These are phyloP conservation scores for Plagodis dolabraria DNA, from an alignment of 2,888 invertebrate genomes.

Conservation along the genomic window DNA sequence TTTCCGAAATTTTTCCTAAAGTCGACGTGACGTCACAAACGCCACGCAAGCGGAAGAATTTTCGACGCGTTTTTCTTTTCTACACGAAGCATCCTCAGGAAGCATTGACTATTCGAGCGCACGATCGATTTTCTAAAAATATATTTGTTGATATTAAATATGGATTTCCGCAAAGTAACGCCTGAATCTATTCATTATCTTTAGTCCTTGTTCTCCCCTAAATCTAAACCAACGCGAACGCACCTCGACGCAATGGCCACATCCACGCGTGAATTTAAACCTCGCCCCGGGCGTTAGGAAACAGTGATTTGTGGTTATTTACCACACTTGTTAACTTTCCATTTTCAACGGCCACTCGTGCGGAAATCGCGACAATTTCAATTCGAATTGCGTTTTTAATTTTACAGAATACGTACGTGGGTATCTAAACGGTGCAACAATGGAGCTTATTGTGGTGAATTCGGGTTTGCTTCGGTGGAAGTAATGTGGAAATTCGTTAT, in stretches of 20 bases:
- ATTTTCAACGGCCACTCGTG: slow-evolving; percentile 74
- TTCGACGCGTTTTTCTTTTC: no score
- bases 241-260: slow-evolving; percentile 53
- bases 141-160: no score
- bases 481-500: slow-evolving; percentile 37
- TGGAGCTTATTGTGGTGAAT: slow-evolving; percentile 30
- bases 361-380: slow-evolving; percentile 74
- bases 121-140: no score
- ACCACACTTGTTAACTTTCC: slow-evolving; percentile 82
- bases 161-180: no score
- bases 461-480: slow-evolving; percentile 38
- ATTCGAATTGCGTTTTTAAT: slow-evolving; percentile 79
- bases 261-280: slow-evolving; percentile 80
- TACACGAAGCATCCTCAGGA: no score
- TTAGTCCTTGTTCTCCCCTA: no score
- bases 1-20: no score
- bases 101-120: no score
- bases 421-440: slow-evolving; percentile 38
- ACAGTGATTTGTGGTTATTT: slow-evolving; percentile 84
- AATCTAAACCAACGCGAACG: slow-evolving; percentile 49
- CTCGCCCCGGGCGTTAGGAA: slow-evolving; percentile 79
- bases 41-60: no score
- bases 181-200: no score
- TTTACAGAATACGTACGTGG: slow-evolving; percentile 68
- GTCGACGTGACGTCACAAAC: no score